Conservation (phyloP, 2,797 vertebrate species). For the Benthosema pterotum region DNA sequence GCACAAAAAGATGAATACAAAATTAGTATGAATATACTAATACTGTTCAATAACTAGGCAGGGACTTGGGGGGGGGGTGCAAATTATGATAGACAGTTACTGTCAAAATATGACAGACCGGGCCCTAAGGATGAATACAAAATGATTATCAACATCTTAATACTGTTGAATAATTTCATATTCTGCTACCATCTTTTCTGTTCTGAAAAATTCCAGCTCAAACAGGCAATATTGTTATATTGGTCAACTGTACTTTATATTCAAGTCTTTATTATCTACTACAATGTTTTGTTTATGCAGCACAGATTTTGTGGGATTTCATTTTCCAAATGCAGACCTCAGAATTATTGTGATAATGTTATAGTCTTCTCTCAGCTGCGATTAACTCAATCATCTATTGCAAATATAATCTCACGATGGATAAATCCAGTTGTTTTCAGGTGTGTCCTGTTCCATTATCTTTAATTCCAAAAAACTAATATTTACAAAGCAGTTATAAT, state of each 20-base stretch:
- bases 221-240: slow-evolving; percentile 28
- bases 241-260: slow-evolving; percentile 73
- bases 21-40: too few species aligned
- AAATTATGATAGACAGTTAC: too few species aligned
- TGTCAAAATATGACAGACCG: too few species aligned
- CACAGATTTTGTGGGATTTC: slow-evolving; percentile 23
- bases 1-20: too few species aligned
- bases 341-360: slow-evolving; percentile 42
- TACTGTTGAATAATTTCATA: too few species aligned
- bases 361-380: slow-evolving; percentile 65
- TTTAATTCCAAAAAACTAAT: too few species aligned
- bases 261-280: slow-evolving; percentile 68
- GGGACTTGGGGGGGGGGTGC: too few species aligned
- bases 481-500: too few species aligned
- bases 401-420: too few species aligned
- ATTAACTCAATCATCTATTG: slow-evolving; percentile 78
- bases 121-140: too few species aligned
- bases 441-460: not conserved
- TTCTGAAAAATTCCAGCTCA: slow-evolving; percentile 60
- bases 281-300: slow-evolving; percentile 54
- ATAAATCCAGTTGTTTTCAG: not conserved
- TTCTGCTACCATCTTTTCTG: slow-evolving; percentile 61
- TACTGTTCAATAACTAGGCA: too few species aligned
- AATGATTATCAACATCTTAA: too few species aligned
- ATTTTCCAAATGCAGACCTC: slow-evolving; percentile 6